Evolutionary conservation across 2,888 invertebrate genomes (phyloP), one percentile per base, ranked within the genome.

Genomic region (Trissolcus japonicus): DNA sequence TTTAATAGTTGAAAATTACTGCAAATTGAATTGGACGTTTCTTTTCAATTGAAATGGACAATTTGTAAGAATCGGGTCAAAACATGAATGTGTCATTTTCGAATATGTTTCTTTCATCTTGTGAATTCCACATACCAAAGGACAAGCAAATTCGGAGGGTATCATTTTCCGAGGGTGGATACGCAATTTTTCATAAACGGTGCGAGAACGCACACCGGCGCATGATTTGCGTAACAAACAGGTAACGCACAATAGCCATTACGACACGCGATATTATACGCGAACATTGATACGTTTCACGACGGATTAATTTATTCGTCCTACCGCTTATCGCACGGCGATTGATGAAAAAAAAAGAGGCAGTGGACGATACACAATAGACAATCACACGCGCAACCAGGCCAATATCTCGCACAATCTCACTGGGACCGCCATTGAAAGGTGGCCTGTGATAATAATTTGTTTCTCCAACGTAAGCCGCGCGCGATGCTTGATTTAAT

Each of bases 241-340:
- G 62, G 62, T 65, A 75, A 77, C 77, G 75, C 78, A 78, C 76
- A 80, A 80, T 80, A 63, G 78, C 50, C 50, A 35, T 76, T 79
- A 72, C 76, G 65, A 79, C 79, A 79, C 60, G 53, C 77, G 76
- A 75, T 35, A 35, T 79, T 75, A 73, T 75, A 75, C 59, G 67
- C 68, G 55, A 56, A 67, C 69, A 59, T 66, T 76, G 78, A 80
- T 76, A 80, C 67, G 74, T 79, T 79, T 74, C 54, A 65, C 76
- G 68, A 68, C 65, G 73, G 63, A 73, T 80, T 80, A 80, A 80
- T 80, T 80, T 78, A 80, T 78, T 78, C 79, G 73, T 80, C 79
- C 78, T 69, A 76, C 76, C 73, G 72, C 73, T 76, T 80, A 78
- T 78, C 66, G 76, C 65, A 71, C 69, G 60, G 55, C 65, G 66